Base-by-base conservation (phyloP, 2,888 invertebrate genomes). In the Anarsia innoxiella region DNA sequence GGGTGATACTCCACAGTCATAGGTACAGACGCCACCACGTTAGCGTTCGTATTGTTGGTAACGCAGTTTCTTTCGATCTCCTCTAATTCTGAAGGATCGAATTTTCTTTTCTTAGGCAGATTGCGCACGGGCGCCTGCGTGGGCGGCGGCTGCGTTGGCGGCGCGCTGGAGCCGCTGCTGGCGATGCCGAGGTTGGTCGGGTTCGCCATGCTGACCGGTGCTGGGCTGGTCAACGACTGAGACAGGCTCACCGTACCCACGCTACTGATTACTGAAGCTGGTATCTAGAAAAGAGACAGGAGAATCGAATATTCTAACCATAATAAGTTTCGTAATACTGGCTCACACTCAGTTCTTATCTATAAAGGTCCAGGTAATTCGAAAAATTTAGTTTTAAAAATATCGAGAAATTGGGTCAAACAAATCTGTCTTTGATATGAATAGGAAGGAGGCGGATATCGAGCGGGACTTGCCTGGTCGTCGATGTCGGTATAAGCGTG, bases 51-150 rank as follows among this genome's bases (percentile, higher is more conserved):
- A 14, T 26, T 76, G 44, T 77, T 86, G 49, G 75, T 78, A 31
- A 72, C 65, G 51, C 85, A 87, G 51, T 58, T 80, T 43, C 85
- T 80, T 56, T 88, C 88, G 53, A 88, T 87, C 57, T 91, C 91
- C 70, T 93, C 93, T 39, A 93, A 78, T 58, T 93, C 92, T 29
- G 92, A 90, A 29, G 91, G 91, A 72, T 92, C 91, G 64, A 91
- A 94, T 79, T 95, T 95, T 46, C 97, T 89, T 80, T 97, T 97
- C 80, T 97, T 97, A 40, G 97, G 97, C 66, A 97, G 89, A 71
- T 94, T 94, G 45, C 92, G 86, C 46, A 90, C 88, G 44, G 90
- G 87, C 38, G 84, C 82, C 53, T 86, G 87, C 16, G 86, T 79
- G 40, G 86, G 86, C 42, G 77, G 58, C 35, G 73, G 74, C 47